phyloP scores from a whole-genome alignment of 2,888 invertebrate species.

The Clunio marinus region DNA sequence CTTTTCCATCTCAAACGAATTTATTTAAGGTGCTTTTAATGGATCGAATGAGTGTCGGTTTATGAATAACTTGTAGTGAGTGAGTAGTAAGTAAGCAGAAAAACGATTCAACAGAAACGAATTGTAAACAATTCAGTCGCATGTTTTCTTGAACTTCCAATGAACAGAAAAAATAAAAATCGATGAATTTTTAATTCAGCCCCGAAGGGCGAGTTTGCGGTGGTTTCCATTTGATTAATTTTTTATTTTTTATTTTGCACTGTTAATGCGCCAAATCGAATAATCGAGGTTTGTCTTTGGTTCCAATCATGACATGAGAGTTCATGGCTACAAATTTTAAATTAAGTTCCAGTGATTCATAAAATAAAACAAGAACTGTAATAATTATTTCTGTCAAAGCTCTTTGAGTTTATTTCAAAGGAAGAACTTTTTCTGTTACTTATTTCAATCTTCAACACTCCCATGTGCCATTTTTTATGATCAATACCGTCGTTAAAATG shows the following conservation, averaged over 20 bases:
- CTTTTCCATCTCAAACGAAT: neutral
- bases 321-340: constrained; percentile 25
- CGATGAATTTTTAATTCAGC: constrained; percentile 9
- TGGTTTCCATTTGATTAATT: constrained; percentile 34
- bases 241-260: neutral
- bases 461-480: no score
- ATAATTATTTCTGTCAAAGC: no score
- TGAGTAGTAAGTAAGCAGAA: no score
- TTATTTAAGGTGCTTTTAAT: constrained; percentile 8
- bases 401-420: no score
- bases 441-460: neutral
- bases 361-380: neutral
- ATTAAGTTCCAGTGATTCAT: neutral
- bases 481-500: no score
- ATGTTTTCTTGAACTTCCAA: neutral
- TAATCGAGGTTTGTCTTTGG: constrained; percentile 1
- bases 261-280: neutral
- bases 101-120: no score
- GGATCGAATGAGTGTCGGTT: neutral
- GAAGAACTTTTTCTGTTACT: no score
- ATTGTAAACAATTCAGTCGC: neutral
- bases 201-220: constrained; percentile 18
- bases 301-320: constrained; percentile 26
- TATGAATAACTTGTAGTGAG: no score
- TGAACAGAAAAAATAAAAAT: neutral